Conservation (phyloP, 2,797 vertebrate species). For the Steatocranus sp. region DNA sequence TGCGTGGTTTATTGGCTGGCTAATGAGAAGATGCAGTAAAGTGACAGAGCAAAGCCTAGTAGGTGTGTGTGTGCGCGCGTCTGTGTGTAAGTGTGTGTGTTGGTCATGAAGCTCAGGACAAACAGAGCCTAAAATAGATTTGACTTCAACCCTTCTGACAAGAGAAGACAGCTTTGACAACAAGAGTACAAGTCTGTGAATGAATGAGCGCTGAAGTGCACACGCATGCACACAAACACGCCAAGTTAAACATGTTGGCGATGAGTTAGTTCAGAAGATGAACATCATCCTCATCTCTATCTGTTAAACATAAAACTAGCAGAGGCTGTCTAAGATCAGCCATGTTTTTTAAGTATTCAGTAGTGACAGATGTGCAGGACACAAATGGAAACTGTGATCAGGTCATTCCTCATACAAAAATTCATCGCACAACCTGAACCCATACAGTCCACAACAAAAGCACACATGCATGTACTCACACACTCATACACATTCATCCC, state of each 20-base stretch:
- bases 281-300: neutral
- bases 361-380: neutral
- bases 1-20: constrained; percentile 52
- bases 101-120: neutral
- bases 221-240: neutral
- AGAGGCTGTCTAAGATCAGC: neutral
- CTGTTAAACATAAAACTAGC: neutral
- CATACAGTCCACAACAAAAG: neutral
- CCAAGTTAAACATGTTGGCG: neutral
- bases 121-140: constrained; percentile 42
- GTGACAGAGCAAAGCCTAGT: constrained; percentile 32
- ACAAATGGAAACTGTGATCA: neutral
- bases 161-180: constrained; percentile 20
- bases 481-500: neutral
- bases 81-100: neutral
- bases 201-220: neutral
- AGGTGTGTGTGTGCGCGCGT: neutral
- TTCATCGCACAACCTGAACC: neutral
- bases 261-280: neutral
- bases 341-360: neutral
- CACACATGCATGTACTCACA: neutral
- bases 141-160: constrained; percentile 31
- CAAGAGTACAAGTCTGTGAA: constrained; percentile 14
- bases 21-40: constrained; percentile 23
- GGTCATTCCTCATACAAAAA: neutral